Evolutionary conservation across 2,797 vertebrate genomes (phyloP), one percentile per base, ranked within the genome.

Genomic region (Anguilla obscura): DNA sequence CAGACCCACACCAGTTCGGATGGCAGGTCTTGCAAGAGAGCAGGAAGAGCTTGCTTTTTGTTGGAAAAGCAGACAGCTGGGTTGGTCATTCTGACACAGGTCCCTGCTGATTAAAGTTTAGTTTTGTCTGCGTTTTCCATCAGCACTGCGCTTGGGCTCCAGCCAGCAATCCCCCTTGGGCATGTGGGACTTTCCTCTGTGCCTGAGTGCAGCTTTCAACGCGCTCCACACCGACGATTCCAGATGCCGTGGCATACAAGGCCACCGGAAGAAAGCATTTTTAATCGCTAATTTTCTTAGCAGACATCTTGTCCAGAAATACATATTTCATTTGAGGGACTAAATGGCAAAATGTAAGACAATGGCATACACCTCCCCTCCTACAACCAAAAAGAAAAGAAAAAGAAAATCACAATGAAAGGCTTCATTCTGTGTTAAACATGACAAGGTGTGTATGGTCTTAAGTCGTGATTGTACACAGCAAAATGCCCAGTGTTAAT

Each of bases 41-140:
- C 33, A 80, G 76, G 45, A 50, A 24, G 79, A 40, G 40, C 76
- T 79, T 45, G 40, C 40, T 3, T 45, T n/a, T 82, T 4, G 16
- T 21, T 82, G 45, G 45, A 48, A 50, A 82, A 48, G 21, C 79
- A 21, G 24, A 30, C 83, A 54, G 50, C 83, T 58, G 83, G 50
- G 12, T 58, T 58, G 83, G 33, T 30, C 83, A 58, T 84, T 58
- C n/a, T 58, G 16, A 54, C 52, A 33, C 50, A 10, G 12, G 52
- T 58, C 52, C 50, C 83, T 21, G 27, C 52, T 84, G 79, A 82
- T 50, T 10, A 48, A 50, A 48, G 76, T 80, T 80, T 30, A 14
- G 33, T 30, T 84, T 58, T 58, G 83, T 33, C 83, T 84, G 83
- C 52, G 3, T 84, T 84, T 30, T 30, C 50, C 50, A 54, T 84